Conservation (phyloP, 2,113 vertebrate genomes). For the Castor canadensis region DNA sequence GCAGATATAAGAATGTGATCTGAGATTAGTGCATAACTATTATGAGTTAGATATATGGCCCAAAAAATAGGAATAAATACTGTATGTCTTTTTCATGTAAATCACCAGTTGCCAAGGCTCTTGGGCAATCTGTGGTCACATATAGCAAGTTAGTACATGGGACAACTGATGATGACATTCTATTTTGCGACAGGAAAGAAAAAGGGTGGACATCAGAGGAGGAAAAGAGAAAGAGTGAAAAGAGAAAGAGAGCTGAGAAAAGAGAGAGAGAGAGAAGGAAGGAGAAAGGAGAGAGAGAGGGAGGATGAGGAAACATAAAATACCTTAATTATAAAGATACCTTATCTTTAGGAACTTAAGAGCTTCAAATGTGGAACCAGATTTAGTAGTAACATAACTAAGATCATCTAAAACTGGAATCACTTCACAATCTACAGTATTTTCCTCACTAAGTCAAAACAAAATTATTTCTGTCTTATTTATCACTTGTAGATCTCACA, state of each 20-base stretch:
- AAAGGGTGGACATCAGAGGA: rapidly evolving
- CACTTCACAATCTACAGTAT: not conserved
- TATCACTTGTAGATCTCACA: not conserved
- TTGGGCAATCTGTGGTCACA: not conserved
- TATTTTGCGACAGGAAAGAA: not conserved
- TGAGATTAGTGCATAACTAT: not conserved
- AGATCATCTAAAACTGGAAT: not conserved
- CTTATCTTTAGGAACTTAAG: not conserved
- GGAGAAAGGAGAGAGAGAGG: no score
- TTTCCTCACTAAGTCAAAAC: not conserved
- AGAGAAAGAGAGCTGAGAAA: not conserved
- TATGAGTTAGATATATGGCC: not conserved
- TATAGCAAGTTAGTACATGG: not conserved
- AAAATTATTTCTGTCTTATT: not conserved
- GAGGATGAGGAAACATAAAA: not conserved
- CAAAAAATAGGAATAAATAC: not conserved
- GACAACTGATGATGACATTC: not conserved
- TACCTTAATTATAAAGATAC: not conserved
- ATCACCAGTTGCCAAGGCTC: not conserved
- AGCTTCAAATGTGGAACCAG: not conserved
- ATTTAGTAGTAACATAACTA: not conserved
- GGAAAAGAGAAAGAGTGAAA: not conserved
- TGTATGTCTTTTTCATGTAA: not conserved
- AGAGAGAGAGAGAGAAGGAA: not conserved
- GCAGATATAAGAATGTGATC: not conserved